Percentiles rank a stretch among this genome's conserved stretches.
Conservation (phyloP, 2,113 vertebrate genomes). For the Carassius carassius region DNA sequence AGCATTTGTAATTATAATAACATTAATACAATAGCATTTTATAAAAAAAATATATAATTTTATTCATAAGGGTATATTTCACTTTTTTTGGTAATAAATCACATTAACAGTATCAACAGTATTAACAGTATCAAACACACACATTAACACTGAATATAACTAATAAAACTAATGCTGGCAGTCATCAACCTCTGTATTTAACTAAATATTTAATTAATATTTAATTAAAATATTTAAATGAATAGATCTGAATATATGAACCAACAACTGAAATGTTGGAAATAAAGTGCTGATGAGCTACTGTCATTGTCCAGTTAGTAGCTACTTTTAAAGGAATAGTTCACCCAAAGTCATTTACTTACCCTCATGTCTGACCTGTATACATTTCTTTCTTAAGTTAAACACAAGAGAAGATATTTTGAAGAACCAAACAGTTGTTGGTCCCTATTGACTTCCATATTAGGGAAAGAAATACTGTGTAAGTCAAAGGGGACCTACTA, state of each 20-base stretch:
- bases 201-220: no score
- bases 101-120: not conserved
- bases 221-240: no score
- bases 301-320: not conserved
- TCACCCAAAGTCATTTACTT: no score
- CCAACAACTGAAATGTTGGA: not conserved
- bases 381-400: no score
- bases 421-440: no score
- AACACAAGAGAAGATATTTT: no score
- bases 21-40: not conserved
- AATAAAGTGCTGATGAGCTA: not conserved
- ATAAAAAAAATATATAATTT: not conserved
- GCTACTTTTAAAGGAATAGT: not conserved
- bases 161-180: not conserved
- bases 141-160: not conserved
- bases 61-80: no score
- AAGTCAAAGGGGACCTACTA: no score
- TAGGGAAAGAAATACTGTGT: no score
- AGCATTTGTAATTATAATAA: not conserved
- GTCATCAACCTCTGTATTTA: not conserved
- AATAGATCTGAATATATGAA: not conserved
- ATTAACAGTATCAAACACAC: not conserved
- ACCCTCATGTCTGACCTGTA: no score
- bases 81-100: no score
- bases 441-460: no score